Conservation (phyloP, 1,140 invertebrate genomes). For the Tetragnatha versicolor region DNA sequence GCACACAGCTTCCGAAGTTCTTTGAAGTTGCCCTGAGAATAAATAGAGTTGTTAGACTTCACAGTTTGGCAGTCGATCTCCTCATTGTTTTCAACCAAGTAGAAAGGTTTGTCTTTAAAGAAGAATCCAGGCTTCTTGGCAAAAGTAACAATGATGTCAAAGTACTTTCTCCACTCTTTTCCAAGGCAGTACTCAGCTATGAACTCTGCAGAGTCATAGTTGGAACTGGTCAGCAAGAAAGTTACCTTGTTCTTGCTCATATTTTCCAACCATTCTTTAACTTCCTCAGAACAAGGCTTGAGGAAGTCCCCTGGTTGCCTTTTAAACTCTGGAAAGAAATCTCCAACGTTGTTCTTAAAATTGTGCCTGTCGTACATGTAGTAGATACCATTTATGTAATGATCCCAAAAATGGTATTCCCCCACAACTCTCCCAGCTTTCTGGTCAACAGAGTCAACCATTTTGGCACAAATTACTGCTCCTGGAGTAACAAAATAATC, state of each 20-base stretch:
- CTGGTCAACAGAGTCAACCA: constrained; percentile 74
- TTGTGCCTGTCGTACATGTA: constrained; percentile 72
- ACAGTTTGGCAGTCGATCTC: constrained; percentile 24
- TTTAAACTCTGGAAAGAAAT: constrained; percentile 73
- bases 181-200: constrained; percentile 74
- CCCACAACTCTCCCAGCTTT: constrained; percentile 61
- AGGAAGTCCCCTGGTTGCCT: constrained; percentile 65
- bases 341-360: constrained; percentile 68
- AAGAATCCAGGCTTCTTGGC: constrained; percentile 83
- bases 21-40: constrained; percentile 74
- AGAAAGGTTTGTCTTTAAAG: constrained; percentile 70
- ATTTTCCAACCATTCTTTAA: constrained; percentile 73
- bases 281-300: constrained; percentile 68
- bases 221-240: constrained; percentile 80
- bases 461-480: constrained; percentile 74
- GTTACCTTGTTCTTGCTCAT: constrained; percentile 69
- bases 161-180: constrained; percentile 74
- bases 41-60: constrained; percentile 60
- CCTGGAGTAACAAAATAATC: constrained; percentile 81
- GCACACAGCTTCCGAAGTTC: constrained; percentile 70
- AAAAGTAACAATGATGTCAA: constrained; percentile 76
- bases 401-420: constrained; percentile 72
- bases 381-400: constrained; percentile 71
- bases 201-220: constrained; percentile 76
- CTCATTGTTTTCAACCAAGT: constrained; percentile 57